Conservation (phyloP, 2,797 vertebrate genomes). For the Hipposideros larvatus region DNA sequence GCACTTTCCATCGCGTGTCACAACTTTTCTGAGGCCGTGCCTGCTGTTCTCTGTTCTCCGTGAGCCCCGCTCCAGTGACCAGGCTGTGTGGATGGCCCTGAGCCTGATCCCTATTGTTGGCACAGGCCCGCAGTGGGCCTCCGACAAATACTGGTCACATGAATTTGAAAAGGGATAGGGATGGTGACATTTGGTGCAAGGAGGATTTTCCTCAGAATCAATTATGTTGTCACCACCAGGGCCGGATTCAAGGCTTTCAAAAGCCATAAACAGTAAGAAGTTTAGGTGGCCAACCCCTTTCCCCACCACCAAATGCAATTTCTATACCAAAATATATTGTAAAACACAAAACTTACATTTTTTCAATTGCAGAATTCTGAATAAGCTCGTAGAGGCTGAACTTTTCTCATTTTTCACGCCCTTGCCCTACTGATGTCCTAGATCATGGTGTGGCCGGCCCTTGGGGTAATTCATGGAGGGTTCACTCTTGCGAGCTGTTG, state of each 20-base stretch:
- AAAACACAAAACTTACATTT: background rate
- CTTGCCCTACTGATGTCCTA: background rate
- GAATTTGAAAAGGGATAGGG: background rate
- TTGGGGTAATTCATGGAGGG: fast-evolving
- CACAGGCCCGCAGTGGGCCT: fast-evolving
- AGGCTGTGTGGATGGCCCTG: background rate
- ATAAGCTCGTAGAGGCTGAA: background rate
- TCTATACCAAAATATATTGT: background rate
- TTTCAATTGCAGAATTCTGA: background rate
- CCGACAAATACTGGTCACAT: background rate
- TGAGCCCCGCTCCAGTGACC: background rate
- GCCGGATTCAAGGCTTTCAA: background rate
- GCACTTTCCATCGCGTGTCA: background rate
- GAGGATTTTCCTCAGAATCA: background rate
- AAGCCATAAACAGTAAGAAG: background rate
- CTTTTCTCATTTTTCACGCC: background rate
- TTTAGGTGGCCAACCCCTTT: background rate
- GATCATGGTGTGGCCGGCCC: fast-evolving
- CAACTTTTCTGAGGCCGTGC: background rate
- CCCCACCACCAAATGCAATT: background rate
- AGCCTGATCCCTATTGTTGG: too few relatives aligned
- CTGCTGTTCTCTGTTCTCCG: fast-evolving
- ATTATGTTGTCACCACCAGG: background rate
- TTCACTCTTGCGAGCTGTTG: background rate
- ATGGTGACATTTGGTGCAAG: background rate